Base-by-base conservation (phyloP, 2,888 invertebrate species). In the Heliconius cydno region DNA sequence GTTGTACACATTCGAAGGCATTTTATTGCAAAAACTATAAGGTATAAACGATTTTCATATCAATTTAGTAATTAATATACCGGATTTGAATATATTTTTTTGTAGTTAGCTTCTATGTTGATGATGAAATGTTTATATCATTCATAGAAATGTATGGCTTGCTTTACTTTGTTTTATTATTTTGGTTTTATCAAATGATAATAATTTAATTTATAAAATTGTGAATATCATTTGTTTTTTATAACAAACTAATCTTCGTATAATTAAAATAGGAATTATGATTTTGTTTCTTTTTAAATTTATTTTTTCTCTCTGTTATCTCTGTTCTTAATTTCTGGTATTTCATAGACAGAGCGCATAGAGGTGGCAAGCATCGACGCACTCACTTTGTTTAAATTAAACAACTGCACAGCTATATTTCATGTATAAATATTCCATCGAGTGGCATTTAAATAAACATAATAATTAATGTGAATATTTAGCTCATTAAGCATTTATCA, bases 11-110 rank as follows among this genome's bases (percentile, higher is more conserved):
- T 57, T 57, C 28, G 52, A 72, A 22, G 72, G 30, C 57, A 57
- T 72, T 57, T 28, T 30, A 30, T 41, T 72, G 52, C 72, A 52
- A 72, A 57, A 72, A 52, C 30, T 72, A 30, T 72, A 30, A 30
- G 22, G 10, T 72, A 13, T 52, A 30, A 72, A 28, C 28, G 12
- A 52, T 72, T 57, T 72, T 30, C 12, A 19, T 72, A 30, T 52
- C 9, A 46, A 41, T 41, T 41, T 41, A 25, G n/a, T 30, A 46
- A 30, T 72, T 72, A 30, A 19, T 30, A 6, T 30, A 57, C 46
- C 57, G 52, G 22, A 30, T 72, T 72, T 30, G 19, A 19, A 52
- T 72, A 46, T 22, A 41, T 70, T 7, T 38, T 70, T 68, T 70
- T 38, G 13, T 41, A 41, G 68, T 41, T 41, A 41, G 25, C 25